These are phyloP conservation scores for Acomys russatus DNA, from an alignment of 2,797 vertebrate species.

Conservation along the genomic window DNA sequence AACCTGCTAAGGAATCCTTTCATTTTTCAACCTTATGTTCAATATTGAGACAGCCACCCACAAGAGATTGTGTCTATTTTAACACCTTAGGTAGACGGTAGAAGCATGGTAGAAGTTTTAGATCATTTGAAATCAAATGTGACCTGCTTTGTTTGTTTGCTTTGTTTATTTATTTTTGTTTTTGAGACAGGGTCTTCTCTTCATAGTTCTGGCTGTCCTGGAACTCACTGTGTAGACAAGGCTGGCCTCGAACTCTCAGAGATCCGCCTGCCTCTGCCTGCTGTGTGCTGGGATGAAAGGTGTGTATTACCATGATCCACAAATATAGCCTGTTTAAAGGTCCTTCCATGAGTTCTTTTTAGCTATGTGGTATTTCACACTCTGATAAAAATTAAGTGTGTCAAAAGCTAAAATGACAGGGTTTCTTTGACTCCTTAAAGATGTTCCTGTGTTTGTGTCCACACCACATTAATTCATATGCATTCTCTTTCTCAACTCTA, in stretches of 20 bases:
- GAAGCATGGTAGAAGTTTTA: background rate
- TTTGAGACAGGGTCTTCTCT: background rate
- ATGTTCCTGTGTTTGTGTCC: background rate
- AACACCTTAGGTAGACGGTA: background rate
- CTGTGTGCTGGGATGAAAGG: background rate
- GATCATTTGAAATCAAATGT: background rate
- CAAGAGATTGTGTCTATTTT: background rate
- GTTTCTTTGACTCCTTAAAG: background rate
- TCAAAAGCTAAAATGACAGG: background rate
- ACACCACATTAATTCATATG: background rate
- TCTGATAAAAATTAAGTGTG: background rate
- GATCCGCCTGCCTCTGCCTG: background rate
- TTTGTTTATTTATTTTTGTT: background rate
- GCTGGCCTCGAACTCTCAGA: background rate
- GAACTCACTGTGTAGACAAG: background rate
- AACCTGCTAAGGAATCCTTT: conserved; percentile 26
- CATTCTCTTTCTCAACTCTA: background rate
- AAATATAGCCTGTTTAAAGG: background rate
- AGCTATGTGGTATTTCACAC: background rate
- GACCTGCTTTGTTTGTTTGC: background rate
- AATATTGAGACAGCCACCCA: background rate
- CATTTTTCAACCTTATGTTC: conserved; percentile 11
- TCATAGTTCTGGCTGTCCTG: background rate
- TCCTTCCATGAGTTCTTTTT: background rate
- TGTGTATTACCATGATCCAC: too few relatives aligned